Evolutionary conservation across 2,797 vertebrate genomes (phyloP).

Genomic region (Enteromius anoplus): DNA sequence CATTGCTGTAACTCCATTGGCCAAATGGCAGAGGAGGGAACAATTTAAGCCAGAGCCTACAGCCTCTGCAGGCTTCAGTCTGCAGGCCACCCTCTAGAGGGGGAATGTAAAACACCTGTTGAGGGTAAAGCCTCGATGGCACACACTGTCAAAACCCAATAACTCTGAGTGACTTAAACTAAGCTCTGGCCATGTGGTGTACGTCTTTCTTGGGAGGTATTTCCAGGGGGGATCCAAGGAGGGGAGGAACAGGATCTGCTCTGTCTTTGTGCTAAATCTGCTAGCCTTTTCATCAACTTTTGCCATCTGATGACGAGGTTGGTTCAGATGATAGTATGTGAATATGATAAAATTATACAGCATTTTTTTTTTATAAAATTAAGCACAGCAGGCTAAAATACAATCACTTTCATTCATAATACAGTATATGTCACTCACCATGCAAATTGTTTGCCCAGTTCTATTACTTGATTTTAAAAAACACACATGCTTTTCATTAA

Average conservation of each 20-base stretch:
- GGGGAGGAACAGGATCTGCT: conserved; percentile 63
- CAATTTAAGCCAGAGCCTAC: conserved; percentile 17
- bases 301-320: background rate
- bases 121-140: conserved; percentile 67
- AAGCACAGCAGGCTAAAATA: background rate
- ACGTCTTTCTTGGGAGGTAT: conserved; percentile 65
- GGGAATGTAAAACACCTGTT: conserved; percentile 66
- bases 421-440: background rate
- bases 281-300: conserved; percentile 42
- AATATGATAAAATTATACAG: background rate
- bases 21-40: conserved; percentile 21
- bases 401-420: background rate
- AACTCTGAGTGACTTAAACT: conserved; percentile 68
- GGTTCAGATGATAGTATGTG: background rate
- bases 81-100: conserved; percentile 45
- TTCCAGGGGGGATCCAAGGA: conserved; percentile 69
- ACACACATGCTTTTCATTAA: background rate
- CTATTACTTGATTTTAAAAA: background rate
- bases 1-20: conserved; percentile 27
- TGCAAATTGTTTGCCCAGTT: background rate
- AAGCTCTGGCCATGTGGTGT: conserved; percentile 71
- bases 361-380: background rate
- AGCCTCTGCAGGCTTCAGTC: conserved; percentile 36
- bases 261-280: conserved; percentile 51
- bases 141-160: conserved; percentile 75